Percentiles rank a stretch among this genome's conserved stretches.
Evolutionary conservation across 2,113 vertebrate genomes (phyloP).

Genomic region (Beaufortia kweichowensis): DNA sequence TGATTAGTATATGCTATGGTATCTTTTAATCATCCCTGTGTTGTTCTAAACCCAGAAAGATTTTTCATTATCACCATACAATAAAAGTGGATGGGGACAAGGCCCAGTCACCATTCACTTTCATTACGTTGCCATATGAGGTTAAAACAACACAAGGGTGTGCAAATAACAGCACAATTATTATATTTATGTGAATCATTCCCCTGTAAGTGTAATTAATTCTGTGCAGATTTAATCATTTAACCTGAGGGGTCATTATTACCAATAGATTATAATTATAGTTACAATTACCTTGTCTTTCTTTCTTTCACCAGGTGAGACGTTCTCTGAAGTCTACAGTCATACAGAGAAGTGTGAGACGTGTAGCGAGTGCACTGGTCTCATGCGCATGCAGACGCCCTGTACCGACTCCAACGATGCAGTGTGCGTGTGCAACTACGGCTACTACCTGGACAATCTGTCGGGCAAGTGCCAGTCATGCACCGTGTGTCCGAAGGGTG

Average conservation of each 20-base stretch:
- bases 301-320: slow-evolving; percentile 76
- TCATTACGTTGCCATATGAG: not conserved
- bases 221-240: slow-evolving; percentile 46
- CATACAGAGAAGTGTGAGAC: slow-evolving; percentile 80
- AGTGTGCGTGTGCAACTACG: slow-evolving; percentile 85
- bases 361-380: slow-evolving; percentile 84
- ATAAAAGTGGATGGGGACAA: not conserved
- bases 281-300: not conserved
- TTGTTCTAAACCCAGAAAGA: not conserved
- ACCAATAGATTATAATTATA: not conserved
- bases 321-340: slow-evolving; percentile 87
- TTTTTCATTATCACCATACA: not conserved
- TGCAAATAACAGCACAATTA: no score
- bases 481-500: slow-evolving; percentile 80
- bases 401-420: slow-evolving; percentile 96
- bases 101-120: not conserved
- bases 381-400: slow-evolving; percentile 88
- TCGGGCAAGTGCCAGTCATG: slow-evolving; percentile 77
- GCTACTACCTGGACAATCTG: slow-evolving; percentile 73
- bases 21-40: not conserved
- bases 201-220: not conserved
- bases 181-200: no score
- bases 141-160: no score
- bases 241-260: slow-evolving; percentile 3
- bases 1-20: no score